Percentiles rank a stretch among this genome's conserved stretches.
These are phyloP conservation scores for Drosophila willistoni DNA, from an alignment of 1,140 invertebrate genomes.

Conservation along the genomic window DNA sequence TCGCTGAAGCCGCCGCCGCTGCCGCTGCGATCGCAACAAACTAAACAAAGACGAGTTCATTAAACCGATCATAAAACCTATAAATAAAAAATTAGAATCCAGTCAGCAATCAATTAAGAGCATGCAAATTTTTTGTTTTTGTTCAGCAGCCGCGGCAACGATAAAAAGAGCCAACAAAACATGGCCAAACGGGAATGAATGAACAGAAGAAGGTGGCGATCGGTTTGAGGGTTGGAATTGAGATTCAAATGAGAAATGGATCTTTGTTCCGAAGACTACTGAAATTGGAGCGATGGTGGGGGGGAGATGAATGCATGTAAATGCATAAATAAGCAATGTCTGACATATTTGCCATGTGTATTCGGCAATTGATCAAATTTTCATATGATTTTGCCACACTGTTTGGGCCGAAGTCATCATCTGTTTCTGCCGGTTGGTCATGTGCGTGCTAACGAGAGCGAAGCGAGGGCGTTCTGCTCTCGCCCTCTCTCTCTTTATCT, in stretches of 20 bases:
- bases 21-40: neutral
- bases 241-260: constrained; percentile 14
- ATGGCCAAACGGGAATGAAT: neutral
- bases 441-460: constrained; percentile 10
- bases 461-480: constrained; percentile 14
- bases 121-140: constrained; percentile 55
- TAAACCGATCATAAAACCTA: constrained; percentile 55
- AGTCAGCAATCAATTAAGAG: constrained; percentile 72
- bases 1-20: neutral
- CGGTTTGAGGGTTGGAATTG: no score
- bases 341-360: neutral
- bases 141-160: constrained; percentile 57
- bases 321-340: constrained; percentile 1
- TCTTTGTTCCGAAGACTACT: neutral
- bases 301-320: neutral
- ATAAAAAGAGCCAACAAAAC: constrained; percentile 44
- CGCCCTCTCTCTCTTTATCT: neutral
- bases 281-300: neutral
- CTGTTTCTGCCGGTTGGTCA: constrained; percentile 19
- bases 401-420: constrained; percentile 18
- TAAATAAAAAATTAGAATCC: constrained; percentile 64
- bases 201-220: no score
- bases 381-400: constrained; percentile 25
- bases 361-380: neutral
- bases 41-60: constrained; percentile 34